Base-by-base conservation (phyloP, 1,140 invertebrate genomes). In the Chlorops oryzae region DNA sequence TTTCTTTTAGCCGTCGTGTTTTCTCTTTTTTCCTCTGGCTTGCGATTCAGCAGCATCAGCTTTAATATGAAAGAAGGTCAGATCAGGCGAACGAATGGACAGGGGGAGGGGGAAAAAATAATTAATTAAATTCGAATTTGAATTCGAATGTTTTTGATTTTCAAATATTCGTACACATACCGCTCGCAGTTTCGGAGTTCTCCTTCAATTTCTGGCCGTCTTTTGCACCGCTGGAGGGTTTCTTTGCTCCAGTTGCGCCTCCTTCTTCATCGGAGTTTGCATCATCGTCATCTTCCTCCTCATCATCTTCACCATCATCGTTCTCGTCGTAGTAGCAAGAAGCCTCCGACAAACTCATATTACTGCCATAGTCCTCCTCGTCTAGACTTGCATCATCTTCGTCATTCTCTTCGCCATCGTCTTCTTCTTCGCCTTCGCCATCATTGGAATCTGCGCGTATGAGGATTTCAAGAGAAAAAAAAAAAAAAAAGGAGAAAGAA, bases 201-300 rank as follows among this genome's bases (percentile, higher is more conserved):
- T n/a, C n/a, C n/a, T n/a, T n/a, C n/a, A n/a, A n/a, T n/a, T n/a
- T n/a, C n/a, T n/a, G n/a, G n/a, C n/a, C n/a, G n/a, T n/a, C n/a
- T n/a, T n/a, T n/a, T n/a, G n/a, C n/a, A n/a, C n/a, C n/a, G n/a
- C n/a, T n/a, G n/a, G n/a, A 47, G 41, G n/a, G n/a, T n/a, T n/a
- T n/a, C n/a, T n/a, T n/a, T n/a, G n/a, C 43, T 59, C 39, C 45
- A 47, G 53, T 47, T 20, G 34, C 21, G 9, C 34, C 24, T 45
- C 40, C 37, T 23, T 34, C 38, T 45, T 25, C 37, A 55, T 37
- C 41, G 6, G 27, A 24, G 21, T 72, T 74, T 25, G 70, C 72
- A 42, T 73, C 70, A 15, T 70, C 72, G 5, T 66, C 70, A 9
- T 73, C 72, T 9, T 57, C 60, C 13, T 54, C 47, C 32, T 18